Evolutionary conservation across 2,888 invertebrate species (phyloP).

Genomic region (Quadroppia sp.): DNA sequence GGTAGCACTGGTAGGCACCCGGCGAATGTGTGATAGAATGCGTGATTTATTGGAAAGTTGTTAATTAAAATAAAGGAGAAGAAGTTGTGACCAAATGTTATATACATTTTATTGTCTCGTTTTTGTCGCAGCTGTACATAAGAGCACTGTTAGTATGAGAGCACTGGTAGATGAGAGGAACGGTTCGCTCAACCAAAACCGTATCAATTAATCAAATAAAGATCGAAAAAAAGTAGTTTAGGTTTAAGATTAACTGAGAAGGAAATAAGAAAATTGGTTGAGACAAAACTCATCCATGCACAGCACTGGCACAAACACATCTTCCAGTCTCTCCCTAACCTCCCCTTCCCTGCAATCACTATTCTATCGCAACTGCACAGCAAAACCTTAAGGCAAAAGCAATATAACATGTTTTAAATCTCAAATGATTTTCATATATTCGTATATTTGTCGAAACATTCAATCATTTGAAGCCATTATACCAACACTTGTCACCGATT

Average conservation of each 20-base stretch:
- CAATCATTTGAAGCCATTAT: constrained; percentile 25
- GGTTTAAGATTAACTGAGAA: constrained; percentile 17
- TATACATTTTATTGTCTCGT: constrained; percentile 5
- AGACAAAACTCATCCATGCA: constrained; percentile 21
- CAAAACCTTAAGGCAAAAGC: constrained; percentile 22
- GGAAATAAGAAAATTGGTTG: constrained; percentile 33
- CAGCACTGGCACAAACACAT: background rate
- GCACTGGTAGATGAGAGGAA: too few relatives aligned
- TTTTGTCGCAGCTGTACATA: constrained; percentile 23
- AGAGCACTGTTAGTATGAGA: too few relatives aligned
- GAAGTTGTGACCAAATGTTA: constrained; percentile 19
- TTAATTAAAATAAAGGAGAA: constrained; percentile 22
- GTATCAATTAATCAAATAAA: constrained; percentile 32
- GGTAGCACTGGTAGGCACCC: too few relatives aligned
- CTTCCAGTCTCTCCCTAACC: background rate
- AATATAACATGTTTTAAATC: constrained; percentile 29
- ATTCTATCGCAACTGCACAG: background rate
- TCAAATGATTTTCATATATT: constrained; percentile 30
- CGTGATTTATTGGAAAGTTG: constrained; percentile 18
- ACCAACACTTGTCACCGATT: background rate
- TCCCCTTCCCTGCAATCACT: background rate
- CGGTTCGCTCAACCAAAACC: background rate
- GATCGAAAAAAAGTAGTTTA: constrained; percentile 11
- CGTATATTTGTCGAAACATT: background rate
- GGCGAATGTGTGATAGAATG: background rate